Evolutionary conservation across 92 coral and sea anemone genomes (phyloP).

Genomic region (Zoanthus sociatus): DNA sequence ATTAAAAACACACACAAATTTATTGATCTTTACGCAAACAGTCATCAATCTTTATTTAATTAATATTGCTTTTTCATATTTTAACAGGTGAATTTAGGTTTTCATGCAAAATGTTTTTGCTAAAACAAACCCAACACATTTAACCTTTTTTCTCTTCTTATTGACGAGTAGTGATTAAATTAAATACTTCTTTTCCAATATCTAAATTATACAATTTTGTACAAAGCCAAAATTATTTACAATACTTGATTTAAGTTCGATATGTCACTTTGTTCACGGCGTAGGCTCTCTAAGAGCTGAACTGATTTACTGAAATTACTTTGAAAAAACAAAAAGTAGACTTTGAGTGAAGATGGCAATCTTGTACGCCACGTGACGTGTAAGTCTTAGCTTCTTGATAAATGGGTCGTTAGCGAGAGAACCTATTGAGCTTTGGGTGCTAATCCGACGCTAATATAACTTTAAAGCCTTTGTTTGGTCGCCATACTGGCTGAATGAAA

Average conservation of each 20-base stretch:
- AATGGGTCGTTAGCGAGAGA: constrained; percentile 2
- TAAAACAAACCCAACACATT: not conserved
- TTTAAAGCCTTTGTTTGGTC: not conserved
- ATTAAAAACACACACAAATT: constrained; percentile 9
- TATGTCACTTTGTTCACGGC: not conserved
- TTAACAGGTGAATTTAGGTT: not conserved
- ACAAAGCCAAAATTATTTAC: constrained; percentile 23
- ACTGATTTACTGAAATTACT: not conserved
- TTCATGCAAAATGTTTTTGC: not conserved
- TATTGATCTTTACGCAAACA: not conserved
- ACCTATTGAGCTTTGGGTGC: not conserved
- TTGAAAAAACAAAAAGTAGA: not conserved
- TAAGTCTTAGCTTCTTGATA: not conserved
- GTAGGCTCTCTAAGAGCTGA: not conserved
- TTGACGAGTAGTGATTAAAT: not conserved
- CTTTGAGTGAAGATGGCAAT: not conserved
- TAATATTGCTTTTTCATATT: not conserved
- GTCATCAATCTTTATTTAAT: not conserved
- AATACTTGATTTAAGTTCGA: not conserved
- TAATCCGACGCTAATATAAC: constrained; percentile 3
- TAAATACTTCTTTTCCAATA: not conserved
- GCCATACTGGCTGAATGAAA: constrained; percentile 25
- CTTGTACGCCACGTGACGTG: constrained; percentile 10
- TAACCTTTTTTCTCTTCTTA: not conserved
- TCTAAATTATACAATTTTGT: not conserved